Evolutionary conservation across 2,797 vertebrate genomes (phyloP), one percentile per base, ranked within the genome.

Genomic region (Chromis chromis): DNA sequence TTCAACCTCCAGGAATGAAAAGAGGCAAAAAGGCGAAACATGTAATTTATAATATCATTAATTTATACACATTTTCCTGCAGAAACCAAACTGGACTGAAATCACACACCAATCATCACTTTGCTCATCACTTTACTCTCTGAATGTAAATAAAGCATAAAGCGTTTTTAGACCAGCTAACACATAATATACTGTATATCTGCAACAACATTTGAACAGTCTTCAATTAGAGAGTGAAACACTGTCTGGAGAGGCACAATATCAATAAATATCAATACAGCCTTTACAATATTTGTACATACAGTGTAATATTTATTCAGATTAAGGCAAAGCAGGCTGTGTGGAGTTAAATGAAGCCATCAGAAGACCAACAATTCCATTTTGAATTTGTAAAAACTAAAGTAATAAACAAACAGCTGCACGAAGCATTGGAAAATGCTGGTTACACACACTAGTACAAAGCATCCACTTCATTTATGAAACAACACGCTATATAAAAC

Each of bases 251-350:
- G 89, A 93, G 91, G 86, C 92, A 94, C 86, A 82, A 89, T 88
- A 90, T 86, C 76, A 86, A 91, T 85, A 92, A 75, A 88, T 88
- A 90, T 89, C 77, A 86, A 91, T 83, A 93, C 82, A 82, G 86
- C 79, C 65, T 79, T 86, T 88, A 90, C 78, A 77, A 24, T 52
- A 64, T 80, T 86, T 83, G 48, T 82, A 93, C 79, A 87, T 75
- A 88, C 62, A 60, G 59, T 65, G 27, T 82, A 56, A 90, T 88
- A 83, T 74, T 70, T 79, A 81, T 78, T 83, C 74, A 89, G 71
- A 90, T 87, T 94, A 93, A 94, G 94, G 93, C 93, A 91, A 85
- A 92, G 85, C 76, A 85, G 76, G 65, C 73, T 52, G 74, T 85
- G 54, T 63, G 78, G 73, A 85, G 77, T 85, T 79, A 65, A 81